phyloP scores from a whole-genome alignment of 2,113 vertebrate genomes.

The Thamnophis sirtalis region DNA sequence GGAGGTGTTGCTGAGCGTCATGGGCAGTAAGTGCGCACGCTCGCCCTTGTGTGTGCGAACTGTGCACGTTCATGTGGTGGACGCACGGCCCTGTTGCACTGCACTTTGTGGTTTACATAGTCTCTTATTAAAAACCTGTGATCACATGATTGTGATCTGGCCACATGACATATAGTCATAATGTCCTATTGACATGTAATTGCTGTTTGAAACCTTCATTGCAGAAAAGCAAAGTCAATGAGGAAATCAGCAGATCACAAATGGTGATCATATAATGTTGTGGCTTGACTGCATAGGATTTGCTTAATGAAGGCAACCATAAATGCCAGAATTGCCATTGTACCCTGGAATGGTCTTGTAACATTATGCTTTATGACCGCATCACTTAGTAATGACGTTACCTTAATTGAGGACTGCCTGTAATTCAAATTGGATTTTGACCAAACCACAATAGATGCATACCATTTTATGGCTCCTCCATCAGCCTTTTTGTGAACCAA shows the following conservation, averaged over 20 bases:
- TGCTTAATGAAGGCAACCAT: not conserved
- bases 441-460: slow-evolving; percentile 40
- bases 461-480: slow-evolving; percentile 83
- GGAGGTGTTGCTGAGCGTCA: too few species aligned
- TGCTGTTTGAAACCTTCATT: not conserved
- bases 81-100: too few species aligned
- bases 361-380: not conserved
- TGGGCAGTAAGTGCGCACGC: too few species aligned
- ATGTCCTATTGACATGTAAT: not conserved
- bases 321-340: not conserved
- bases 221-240: not conserved
- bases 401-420: not conserved
- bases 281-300: not conserved
- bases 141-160: not conserved
- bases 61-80: too few species aligned
- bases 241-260: not conserved
- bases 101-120: not conserved
- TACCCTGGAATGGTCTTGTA: not conserved
- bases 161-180: not conserved
- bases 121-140: not conserved
- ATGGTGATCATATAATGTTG: not conserved
- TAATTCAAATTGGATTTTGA: not conserved
- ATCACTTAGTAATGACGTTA: not conserved
- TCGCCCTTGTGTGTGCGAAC: too few species aligned
- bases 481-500: slow-evolving; percentile 81